phyloP scores from a whole-genome alignment of 2,888 invertebrate species.

The Tetropium fuscum region DNA sequence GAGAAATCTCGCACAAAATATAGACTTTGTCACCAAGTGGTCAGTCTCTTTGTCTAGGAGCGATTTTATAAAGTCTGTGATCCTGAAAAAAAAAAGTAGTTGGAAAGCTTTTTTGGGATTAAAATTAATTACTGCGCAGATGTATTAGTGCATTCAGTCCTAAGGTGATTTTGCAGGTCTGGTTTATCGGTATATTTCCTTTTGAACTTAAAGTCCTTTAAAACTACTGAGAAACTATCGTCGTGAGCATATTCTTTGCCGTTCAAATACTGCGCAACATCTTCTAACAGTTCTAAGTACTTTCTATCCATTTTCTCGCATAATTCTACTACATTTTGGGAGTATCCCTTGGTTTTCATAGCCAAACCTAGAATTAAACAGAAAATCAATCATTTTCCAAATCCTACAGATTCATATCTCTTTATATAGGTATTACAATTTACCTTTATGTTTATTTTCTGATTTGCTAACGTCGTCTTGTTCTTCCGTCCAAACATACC shows the following conservation, averaged over 20 bases:
- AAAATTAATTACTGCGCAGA: conserved; percentile 68
- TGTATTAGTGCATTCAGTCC: conserved; percentile 67
- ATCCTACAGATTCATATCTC: neutral
- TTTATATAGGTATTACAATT: too few species aligned
- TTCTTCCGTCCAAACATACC: conserved; percentile 82
- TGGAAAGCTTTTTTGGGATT: too few species aligned
- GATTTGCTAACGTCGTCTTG: conserved; percentile 66
- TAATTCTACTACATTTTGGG: conserved; percentile 77
- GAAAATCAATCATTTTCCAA: neutral
- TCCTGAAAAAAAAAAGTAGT: conserved; percentile 51
- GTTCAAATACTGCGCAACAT: conserved; percentile 77
- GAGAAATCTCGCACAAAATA: conserved; percentile 76
- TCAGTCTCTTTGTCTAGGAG: conserved; percentile 36
- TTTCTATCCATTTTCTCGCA: conserved; percentile 75
- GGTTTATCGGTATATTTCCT: conserved; percentile 65
- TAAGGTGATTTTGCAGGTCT: conserved; percentile 69
- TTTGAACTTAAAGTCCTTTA: conserved; percentile 55
- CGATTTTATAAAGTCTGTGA: conserved; percentile 52
- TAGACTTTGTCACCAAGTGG: conserved; percentile 56
- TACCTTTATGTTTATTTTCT: conserved; percentile 61
- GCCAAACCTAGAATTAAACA: too few species aligned
- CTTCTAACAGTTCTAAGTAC: conserved; percentile 74
- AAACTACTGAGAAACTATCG: conserved; percentile 40
- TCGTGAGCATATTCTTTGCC: conserved; percentile 64
- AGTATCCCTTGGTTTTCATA: conserved; percentile 86